Evolutionary conservation across 1,140 invertebrate species (phyloP), one percentile per base, ranked within the genome.

Genomic region (Palaemon carinicauda): DNA sequence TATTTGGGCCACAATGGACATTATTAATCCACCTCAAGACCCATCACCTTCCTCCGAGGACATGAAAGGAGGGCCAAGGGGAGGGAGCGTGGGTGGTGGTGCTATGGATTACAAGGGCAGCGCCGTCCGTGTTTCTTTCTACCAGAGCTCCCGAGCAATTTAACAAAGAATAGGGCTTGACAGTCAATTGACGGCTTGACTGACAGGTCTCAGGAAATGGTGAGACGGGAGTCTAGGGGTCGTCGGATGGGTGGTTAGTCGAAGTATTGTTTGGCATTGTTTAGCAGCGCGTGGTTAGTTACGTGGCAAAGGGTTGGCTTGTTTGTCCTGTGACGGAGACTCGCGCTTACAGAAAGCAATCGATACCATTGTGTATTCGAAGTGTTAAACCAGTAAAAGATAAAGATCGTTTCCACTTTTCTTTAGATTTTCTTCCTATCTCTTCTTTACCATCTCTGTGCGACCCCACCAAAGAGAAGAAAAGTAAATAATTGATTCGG

Each of bases 161-260:
- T 54, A 60, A 54, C 69, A 82, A 52, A 82, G 80, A 82, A 74
- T 74, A 52, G 80, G 52, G 69, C 15, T 82, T 73, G 80, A 82
- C 80, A 82, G 80, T 82, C 69, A 74, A 74, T 73, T 74, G 80
- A 82, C 80, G 69, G 69, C 51, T 33, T 82, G 80, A 82, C n/a
- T 82, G 80, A 33, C 80, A 82, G 50, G 60, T 52, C 24, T 17
- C 27, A 29, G 41, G 77, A 29, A 80, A 50, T 52, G 60, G 77
- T 52, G 60, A 60, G 84, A 73, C 31, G 77, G 17, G 51, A 24
- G 77, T 73, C 53, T 24, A n/a, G 41, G 17, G 77, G 21, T n/a
- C 15, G n/a, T 15, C 69, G 17, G 77, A 31, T 79, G 54, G 33
- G 33, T 79, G 74, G 51, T 52, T 85, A 53, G 75, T 65, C 12